Evolutionary conservation across 53 echinoderm and acorn worm species (phyloP).

Genomic region (Echinarachnius parma): DNA sequence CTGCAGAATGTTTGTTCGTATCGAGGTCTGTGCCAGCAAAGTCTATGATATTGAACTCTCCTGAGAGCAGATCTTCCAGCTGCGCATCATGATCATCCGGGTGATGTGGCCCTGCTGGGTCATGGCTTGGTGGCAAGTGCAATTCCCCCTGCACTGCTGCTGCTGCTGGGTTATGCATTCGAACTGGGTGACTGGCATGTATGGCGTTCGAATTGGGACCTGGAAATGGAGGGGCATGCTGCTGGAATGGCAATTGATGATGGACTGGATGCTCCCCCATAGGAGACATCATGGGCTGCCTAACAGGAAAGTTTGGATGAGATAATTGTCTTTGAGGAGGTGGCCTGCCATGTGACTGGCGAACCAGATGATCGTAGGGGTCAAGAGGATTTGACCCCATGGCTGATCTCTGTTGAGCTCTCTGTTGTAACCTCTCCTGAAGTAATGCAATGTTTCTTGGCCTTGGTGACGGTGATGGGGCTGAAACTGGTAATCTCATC

Average conservation of each 20-base stretch:
- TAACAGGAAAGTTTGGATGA: slow-evolving; percentile 46
- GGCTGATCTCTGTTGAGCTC: slow-evolving; percentile 38
- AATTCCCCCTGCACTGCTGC: slow-evolving; percentile 40
- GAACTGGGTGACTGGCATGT: slow-evolving; percentile 14
- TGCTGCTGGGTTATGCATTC: slow-evolving; percentile 41
- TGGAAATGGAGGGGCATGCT: slow-evolving; percentile 46
- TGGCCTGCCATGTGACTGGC: slow-evolving; percentile 59
- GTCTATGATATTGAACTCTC: slow-evolving; percentile 90
- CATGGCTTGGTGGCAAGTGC: slow-evolving; percentile 34
- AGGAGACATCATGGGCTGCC: slow-evolving; percentile 44
- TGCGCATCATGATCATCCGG: slow-evolving; percentile 90
- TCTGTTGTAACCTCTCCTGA: slow-evolving; percentile 75
- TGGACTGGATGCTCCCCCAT: slow-evolving; percentile 50
- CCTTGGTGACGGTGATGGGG: slow-evolving; percentile 45
- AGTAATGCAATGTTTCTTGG: slow-evolving; percentile 60
- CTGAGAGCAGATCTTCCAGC: slow-evolving; percentile 84
- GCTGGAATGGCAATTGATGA: slow-evolving; percentile 40
- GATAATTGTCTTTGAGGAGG: slow-evolving; percentile 43
- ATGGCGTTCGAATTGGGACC: slow-evolving; percentile 13
- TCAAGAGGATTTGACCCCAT: slow-evolving; percentile 70
- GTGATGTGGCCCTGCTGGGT: slow-evolving; percentile 40
- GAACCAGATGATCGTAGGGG: slow-evolving; percentile 80
- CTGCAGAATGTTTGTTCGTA: slow-evolving; percentile 94
- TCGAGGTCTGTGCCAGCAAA: slow-evolving; percentile 92
- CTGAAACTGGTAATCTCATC: slow-evolving; percentile 35